Evolutionary conservation across 2,888 invertebrate genomes (phyloP).

Genomic region (Phaonia tiefii): DNA sequence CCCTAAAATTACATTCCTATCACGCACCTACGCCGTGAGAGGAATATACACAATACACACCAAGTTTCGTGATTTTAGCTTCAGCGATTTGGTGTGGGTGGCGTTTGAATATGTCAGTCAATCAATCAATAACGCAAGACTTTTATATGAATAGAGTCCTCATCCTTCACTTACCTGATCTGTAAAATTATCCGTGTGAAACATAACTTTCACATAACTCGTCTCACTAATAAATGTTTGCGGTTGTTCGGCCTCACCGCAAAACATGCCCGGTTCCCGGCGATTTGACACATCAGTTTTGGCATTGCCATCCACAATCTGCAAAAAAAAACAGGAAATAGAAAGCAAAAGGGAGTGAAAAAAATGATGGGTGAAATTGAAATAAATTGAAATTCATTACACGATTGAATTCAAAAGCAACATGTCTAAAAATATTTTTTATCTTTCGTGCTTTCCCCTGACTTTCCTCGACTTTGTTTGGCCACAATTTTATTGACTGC

Average conservation of each 20-base stretch:
- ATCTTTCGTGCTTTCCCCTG: not conserved
- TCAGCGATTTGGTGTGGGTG: too few relatives aligned
- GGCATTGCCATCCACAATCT: slow-evolving; percentile 95
- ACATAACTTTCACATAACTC: slow-evolving; percentile 93
- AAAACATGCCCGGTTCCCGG: slow-evolving; percentile 93
- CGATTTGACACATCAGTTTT: slow-evolving; percentile 94
- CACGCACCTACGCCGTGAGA: too few relatives aligned
- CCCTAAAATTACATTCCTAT: too few relatives aligned
- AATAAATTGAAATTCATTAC: slow-evolving; percentile 62
- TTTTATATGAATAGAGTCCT: not conserved
- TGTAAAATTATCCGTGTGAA: slow-evolving; percentile 95
- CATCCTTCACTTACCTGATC: slow-evolving; percentile 83
- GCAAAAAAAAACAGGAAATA: slow-evolving; percentile 75
- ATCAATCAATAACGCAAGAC: too few relatives aligned
- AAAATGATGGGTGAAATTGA: slow-evolving; percentile 49
- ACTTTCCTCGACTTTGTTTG: slow-evolving; percentile 1
- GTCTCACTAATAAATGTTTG: slow-evolving; percentile 97
- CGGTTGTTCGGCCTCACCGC: slow-evolving; percentile 95
- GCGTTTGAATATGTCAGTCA: too few relatives aligned
- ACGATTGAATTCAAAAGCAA: slow-evolving; percentile 40
- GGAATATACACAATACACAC: too few relatives aligned
- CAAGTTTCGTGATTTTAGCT: too few relatives aligned
- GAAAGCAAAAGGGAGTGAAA: slow-evolving; percentile 15
- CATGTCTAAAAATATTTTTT: slow-evolving; percentile 36
- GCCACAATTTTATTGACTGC: slow-evolving; percentile 46